These are phyloP conservation scores for Drosophila jambulina DNA, from an alignment of 1,140 invertebrate genomes.

Conservation along the genomic window DNA sequence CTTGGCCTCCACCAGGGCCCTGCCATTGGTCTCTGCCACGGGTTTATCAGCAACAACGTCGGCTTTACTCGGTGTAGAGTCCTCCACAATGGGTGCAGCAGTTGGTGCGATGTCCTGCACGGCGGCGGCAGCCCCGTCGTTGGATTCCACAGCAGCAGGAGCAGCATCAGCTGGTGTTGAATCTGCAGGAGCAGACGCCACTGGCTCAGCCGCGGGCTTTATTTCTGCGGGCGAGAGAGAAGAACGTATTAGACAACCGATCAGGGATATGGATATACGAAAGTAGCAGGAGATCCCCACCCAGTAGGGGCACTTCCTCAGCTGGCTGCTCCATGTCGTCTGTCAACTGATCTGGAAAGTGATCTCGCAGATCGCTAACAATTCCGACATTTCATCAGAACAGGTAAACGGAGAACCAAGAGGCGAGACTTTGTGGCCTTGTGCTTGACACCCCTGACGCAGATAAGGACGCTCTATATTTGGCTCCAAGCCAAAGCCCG, in stretches of 20 bases:
- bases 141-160: not conserved
- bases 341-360: slow-evolving; percentile 7
- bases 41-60: not conserved
- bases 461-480: slow-evolving; percentile 46
- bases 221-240: slow-evolving; percentile 47
- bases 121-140: not conserved
- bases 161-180: not conserved
- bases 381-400: slow-evolving; percentile 49
- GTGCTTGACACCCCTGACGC: slow-evolving; percentile 33
- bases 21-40: slow-evolving; percentile 37
- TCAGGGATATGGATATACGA: not conserved
- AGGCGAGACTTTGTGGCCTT: slow-evolving; percentile 18
- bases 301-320: slow-evolving; percentile 63
- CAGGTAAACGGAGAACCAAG: slow-evolving; percentile 11
- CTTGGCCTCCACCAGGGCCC: slow-evolving; percentile 22
- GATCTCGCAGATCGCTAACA: not conserved
- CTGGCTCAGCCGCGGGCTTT: slow-evolving; percentile 35
- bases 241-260: not conserved
- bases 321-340: slow-evolving; percentile 41
- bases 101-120: not conserved
- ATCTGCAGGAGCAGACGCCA: slow-evolving; percentile 9
- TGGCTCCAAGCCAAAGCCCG: not conserved
- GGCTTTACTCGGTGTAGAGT: not conserved
- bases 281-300: slow-evolving; percentile 16
- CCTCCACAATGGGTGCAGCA: not conserved